Percentiles rank a stretch among this genome's conserved stretches.
Evolutionary conservation across 92 coral and sea anemone genomes (phyloP).

Genomic region (Epizoanthus rinbou): DNA sequence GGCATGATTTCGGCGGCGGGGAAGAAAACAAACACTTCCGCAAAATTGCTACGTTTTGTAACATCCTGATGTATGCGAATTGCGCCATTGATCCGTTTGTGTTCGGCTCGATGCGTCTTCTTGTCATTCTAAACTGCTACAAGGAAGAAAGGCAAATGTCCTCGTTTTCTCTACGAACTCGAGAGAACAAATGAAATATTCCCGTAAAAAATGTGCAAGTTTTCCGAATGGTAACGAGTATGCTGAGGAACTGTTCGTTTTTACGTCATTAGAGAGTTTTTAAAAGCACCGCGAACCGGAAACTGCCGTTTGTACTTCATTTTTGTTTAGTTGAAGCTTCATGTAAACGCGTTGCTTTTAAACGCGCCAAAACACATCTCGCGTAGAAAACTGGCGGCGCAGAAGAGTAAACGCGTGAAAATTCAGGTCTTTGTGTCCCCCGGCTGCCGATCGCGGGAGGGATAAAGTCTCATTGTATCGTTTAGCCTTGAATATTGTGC

Average conservation of each 20-base stretch:
- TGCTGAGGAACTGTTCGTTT: background rate
- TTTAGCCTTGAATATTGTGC: too few species aligned
- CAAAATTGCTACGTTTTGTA: slow-evolving; percentile 72
- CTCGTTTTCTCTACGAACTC: slow-evolving; percentile 29
- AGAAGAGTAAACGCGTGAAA: too few species aligned
- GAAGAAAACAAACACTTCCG: slow-evolving; percentile 47
- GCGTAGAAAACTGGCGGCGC: too few species aligned
- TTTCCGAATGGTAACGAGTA: background rate
- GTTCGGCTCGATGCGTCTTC: slow-evolving; percentile 68
- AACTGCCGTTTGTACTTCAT: too few species aligned
- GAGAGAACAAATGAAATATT: background rate
- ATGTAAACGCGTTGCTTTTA: too few species aligned
- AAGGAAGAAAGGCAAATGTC: background rate
- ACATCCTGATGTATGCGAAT: slow-evolving; percentile 74
- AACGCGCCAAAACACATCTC: too few species aligned
- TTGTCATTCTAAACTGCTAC: background rate
- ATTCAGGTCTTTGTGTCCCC: too few species aligned
- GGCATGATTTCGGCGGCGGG: slow-evolving; percentile 81
- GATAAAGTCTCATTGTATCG: too few species aligned
- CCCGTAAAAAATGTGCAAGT: background rate
- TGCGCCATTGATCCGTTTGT: slow-evolving; percentile 88
- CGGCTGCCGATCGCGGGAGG: too few species aligned
- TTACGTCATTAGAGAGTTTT: background rate
- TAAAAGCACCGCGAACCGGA: too few species aligned
- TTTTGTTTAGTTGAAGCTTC: too few species aligned